Evolutionary conservation across 2,888 invertebrate species (phyloP).

Genomic region (Myopa tessellatipennis): DNA sequence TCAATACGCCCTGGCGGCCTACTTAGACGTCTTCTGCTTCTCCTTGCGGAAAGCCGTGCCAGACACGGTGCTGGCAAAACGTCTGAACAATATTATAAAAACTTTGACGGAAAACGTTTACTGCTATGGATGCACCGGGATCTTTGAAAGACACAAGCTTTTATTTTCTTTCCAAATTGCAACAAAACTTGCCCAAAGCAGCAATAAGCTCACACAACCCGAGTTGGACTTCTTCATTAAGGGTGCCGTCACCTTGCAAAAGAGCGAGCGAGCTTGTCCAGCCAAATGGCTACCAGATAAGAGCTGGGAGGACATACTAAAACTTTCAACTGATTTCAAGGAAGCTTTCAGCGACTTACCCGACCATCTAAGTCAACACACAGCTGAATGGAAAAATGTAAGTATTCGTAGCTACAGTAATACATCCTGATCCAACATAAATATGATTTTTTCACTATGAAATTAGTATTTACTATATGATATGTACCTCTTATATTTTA

Average conservation of each 20-base stretch:
- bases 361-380: constrained; percentile 71
- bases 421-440: too few species aligned
- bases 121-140: constrained; percentile 91
- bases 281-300: constrained; percentile 78
- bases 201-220: constrained; percentile 73
- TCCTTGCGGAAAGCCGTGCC: constrained; percentile 86
- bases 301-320: constrained; percentile 87
- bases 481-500: not conserved
- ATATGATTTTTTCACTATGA: too few species aligned
- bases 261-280: constrained; percentile 75
- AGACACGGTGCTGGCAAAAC: constrained; percentile 79
- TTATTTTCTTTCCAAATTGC: constrained; percentile 93
- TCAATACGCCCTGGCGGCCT: constrained; percentile 88
- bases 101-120: constrained; percentile 90
- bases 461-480: too few species aligned
- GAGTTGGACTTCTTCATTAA: constrained; percentile 93
- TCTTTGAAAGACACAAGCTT: constrained; percentile 91
- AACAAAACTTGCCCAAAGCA: constrained; percentile 81
- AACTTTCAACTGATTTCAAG: constrained; percentile 77
- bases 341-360: constrained; percentile 75
- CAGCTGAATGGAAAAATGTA: constrained; percentile 77
- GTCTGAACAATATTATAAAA: constrained; percentile 84
- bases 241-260: constrained; percentile 83
- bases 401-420: constrained; percentile 28
- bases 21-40: constrained; percentile 84